phyloP scores from a whole-genome alignment of 2,113 vertebrate genomes.

The Tylochromis polylepis region DNA sequence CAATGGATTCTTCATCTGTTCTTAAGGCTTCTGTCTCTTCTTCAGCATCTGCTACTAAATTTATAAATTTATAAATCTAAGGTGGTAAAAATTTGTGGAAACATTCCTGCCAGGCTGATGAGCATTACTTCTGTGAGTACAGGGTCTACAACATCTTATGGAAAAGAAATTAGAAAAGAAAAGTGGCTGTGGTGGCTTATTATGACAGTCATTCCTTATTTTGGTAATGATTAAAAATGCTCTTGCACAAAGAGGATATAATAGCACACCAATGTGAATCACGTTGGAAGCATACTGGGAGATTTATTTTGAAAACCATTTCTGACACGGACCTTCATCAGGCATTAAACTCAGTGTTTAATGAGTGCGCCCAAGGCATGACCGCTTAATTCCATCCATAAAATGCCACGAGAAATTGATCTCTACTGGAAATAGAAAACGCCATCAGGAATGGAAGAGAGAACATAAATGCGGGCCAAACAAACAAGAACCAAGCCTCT shows the following conservation, averaged over 20 bases:
- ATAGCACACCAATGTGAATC: neutral
- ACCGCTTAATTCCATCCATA: neutral
- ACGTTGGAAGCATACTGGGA: neutral
- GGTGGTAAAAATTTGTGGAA: constrained; percentile 20
- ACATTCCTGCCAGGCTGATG: neutral
- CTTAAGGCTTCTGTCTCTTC: neutral
- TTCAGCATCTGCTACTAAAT: constrained; percentile 13
- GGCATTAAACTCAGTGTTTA: neutral
- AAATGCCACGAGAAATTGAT: neutral
- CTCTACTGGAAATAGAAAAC: neutral
- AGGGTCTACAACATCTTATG: neutral
- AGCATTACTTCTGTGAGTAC: neutral
- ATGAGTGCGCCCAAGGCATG: neutral
- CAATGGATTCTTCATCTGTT: constrained; percentile 46
- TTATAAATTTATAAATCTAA: constrained; percentile 10
- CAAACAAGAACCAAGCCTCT: neutral
- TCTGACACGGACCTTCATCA: neutral
- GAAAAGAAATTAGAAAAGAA: neutral
- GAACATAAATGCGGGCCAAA: neutral
- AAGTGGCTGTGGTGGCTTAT: neutral
- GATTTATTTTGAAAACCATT: neutral
- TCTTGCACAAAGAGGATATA: neutral
- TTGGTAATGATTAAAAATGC: neutral
- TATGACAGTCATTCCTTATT: neutral
- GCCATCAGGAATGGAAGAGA: neutral